These are phyloP conservation scores for Pan troglodytes DNA, from an alignment of 2,113 vertebrate genomes.

Conservation along the genomic window NHGRI_mPanTro3-v2.1_pri NC_072408.2:91027501-91028000, in stretches of 20 bases:
- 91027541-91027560: background rate
- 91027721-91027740: background rate
- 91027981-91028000: background rate
- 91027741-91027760: background rate
- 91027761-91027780: background rate
- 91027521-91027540: background rate
- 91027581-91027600: background rate
- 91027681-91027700: background rate
- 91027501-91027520: background rate
- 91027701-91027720: background rate
- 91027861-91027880: background rate
- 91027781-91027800: background rate
- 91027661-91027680: background rate
- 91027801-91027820: background rate
- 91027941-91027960: background rate
- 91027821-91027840: background rate
- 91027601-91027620: background rate
- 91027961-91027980: background rate
- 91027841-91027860: background rate
- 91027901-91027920: background rate
- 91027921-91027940: background rate
- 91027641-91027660: background rate
- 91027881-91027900: background rate
- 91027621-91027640: background rate
- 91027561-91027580: background rate